Evolutionary conservation across 2,888 invertebrate genomes (phyloP).

Genomic region (Sesia bembeciformis): DNA sequence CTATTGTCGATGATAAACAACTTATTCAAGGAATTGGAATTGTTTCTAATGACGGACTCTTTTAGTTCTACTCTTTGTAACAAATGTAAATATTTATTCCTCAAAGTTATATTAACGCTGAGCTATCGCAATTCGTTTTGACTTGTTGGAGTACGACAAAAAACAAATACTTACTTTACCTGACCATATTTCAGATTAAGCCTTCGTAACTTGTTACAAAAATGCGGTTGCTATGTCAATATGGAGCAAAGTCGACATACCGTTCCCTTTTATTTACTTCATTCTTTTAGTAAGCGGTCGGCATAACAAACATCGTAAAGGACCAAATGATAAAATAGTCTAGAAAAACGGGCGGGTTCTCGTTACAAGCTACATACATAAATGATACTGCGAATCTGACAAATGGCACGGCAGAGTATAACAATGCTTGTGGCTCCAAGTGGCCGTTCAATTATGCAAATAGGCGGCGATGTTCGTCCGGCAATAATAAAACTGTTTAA

Average conservation of each 20-base stretch:
- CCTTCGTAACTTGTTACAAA: constrained; percentile 53
- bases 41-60: too few species aligned
- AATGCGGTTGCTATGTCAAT: constrained; percentile 54
- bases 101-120: too few species aligned
- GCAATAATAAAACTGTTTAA: constrained; percentile 73
- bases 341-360: constrained; percentile 62
- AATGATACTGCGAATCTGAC: constrained; percentile 72
- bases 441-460: constrained; percentile 76
- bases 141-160: constrained; percentile 35
- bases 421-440: constrained; percentile 71
- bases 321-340: constrained; percentile 66
- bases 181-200: constrained; percentile 58
- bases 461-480: constrained; percentile 62
- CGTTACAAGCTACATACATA: constrained; percentile 70
- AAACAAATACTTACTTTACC: constrained; percentile 46
- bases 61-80: too few species aligned
- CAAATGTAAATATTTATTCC: too few species aligned
- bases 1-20: background rate
- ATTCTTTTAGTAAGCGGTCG: constrained; percentile 26
- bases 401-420: constrained; percentile 72
- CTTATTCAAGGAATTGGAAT: constrained; percentile 3
- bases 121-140: constrained; percentile 4
- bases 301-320: constrained; percentile 61
- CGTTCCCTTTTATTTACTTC: constrained; percentile 7
- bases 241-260: constrained; percentile 38